A percentile compares a stretch with the other conserved stretches of the same genome.
phyloP scores from a whole-genome alignment of 1,140 invertebrate genomes.

The Delia radicum region DNA sequence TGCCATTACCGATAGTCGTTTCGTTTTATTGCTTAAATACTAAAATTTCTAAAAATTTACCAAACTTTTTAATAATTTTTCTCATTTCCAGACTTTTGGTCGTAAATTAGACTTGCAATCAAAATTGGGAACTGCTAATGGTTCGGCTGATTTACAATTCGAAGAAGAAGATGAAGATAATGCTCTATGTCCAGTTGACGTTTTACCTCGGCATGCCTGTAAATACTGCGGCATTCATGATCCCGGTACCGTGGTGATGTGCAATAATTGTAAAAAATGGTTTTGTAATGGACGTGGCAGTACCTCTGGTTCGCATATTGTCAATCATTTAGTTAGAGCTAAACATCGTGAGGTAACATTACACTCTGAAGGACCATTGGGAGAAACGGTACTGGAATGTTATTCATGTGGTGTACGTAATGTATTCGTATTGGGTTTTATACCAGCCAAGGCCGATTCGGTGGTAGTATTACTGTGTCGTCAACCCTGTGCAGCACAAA shows the following conservation, averaged over 20 bases:
- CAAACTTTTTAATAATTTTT: too few species aligned
- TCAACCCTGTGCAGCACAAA: slow-evolving; percentile 96
- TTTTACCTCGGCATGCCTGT: slow-evolving; percentile 91
- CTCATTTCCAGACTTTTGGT: slow-evolving; percentile 58
- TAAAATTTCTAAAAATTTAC: too few species aligned
- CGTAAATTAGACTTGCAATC: slow-evolving; percentile 62
- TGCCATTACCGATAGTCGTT: too few species aligned
- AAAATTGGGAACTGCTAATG: slow-evolving; percentile 72
- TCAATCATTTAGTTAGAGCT: slow-evolving; percentile 96
- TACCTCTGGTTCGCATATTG: slow-evolving; percentile 97
- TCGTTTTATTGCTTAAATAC: too few species aligned
- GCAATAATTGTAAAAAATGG: slow-evolving; percentile 98
- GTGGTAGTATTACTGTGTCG: slow-evolving; percentile 97
- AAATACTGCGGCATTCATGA: slow-evolving; percentile 99
- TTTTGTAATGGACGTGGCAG: slow-evolving; percentile 99
- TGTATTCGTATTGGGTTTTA: slow-evolving; percentile 98
- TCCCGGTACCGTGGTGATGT: slow-evolving; percentile 95
- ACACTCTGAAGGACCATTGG: slow-evolving; percentile 95
- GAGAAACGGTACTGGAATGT: slow-evolving; percentile 97
- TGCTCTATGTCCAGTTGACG: slow-evolving; percentile 58
- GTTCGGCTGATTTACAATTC: slow-evolving; percentile 80
- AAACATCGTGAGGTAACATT: slow-evolving; percentile 99
- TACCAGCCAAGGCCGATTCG: slow-evolving; percentile 98
- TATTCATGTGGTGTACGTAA: slow-evolving; percentile 98
- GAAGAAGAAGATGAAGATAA: slow-evolving; percentile 90